Evolutionary conservation across 37 sponge, comb jelly and placozoan species (phyloP).

Genomic region (Haliclona indistincta): DNA sequence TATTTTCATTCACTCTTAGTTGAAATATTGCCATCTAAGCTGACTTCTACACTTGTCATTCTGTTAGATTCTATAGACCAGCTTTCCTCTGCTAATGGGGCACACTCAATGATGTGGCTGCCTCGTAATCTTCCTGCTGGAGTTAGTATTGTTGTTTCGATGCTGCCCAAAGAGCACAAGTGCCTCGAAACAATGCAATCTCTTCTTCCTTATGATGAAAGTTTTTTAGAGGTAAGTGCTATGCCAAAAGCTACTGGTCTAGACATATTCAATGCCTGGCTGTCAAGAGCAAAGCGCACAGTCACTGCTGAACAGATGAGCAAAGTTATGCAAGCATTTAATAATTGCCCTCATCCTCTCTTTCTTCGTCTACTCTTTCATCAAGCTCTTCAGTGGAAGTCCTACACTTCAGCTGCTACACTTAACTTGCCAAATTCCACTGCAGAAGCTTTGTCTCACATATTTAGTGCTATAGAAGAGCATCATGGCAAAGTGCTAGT

Average conservation of each 20-base stretch:
- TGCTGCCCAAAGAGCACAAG: conserved; percentile 45
- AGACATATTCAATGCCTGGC: conserved; percentile 50
- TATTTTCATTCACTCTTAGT: conserved; percentile 44
- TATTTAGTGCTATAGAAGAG: conserved; percentile 40
- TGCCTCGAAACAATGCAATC: conserved; percentile 39
- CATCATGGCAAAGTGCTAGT: conserved; percentile 48
- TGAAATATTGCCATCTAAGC: background rate
- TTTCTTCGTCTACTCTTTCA: conserved; percentile 56
- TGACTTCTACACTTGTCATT: conserved; percentile 23
- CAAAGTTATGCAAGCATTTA: conserved; percentile 34
- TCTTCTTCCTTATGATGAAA: conserved; percentile 8
- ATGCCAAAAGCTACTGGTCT: conserved; percentile 36
- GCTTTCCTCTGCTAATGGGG: conserved; percentile 50
- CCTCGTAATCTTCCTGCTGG: conserved; percentile 52
- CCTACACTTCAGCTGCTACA: conserved; percentile 28
- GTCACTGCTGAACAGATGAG: conserved; percentile 15
- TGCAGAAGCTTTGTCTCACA: conserved; percentile 17
- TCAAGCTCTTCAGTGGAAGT: conserved; percentile 50
- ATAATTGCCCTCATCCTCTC: conserved; percentile 44
- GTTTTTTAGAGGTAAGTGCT: conserved; percentile 30
- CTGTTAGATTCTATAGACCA: conserved; percentile 80
- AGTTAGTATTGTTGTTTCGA: conserved; percentile 62
- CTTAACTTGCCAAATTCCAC: conserved; percentile 28
- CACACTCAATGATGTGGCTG: conserved; percentile 63
- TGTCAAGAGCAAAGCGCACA: conserved; percentile 15